Conservation (phyloP, 2,888 invertebrate genomes). For the Euclidia mi region DNA sequence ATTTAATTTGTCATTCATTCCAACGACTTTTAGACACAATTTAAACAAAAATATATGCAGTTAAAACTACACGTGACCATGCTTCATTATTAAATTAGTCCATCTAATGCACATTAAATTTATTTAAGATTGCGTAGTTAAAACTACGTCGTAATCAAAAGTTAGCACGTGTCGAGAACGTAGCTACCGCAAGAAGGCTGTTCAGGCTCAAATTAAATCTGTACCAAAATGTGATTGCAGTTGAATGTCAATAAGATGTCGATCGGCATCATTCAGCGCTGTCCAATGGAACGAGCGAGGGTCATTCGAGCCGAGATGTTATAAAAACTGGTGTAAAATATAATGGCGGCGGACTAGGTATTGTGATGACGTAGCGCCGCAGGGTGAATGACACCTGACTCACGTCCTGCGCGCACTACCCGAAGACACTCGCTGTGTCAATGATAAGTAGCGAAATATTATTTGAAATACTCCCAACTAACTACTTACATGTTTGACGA, state of each 20-base stretch:
- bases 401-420: conserved; percentile 73
- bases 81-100: too few relatives aligned
- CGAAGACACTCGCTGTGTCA: conserved; percentile 71
- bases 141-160: too few relatives aligned
- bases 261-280: conserved; percentile 37
- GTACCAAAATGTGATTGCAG: conserved; percentile 19
- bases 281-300: conserved; percentile 43
- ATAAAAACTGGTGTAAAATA: conserved; percentile 65
- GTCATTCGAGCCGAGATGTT: conserved; percentile 46
- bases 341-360: conserved; percentile 74
- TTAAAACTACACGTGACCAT: too few relatives aligned
- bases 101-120: too few relatives aligned
- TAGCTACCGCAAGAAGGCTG: too few relatives aligned
- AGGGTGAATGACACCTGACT: conserved; percentile 87
- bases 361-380: conserved; percentile 71
- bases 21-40: too few relatives aligned
- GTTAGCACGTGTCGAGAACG: too few relatives aligned
- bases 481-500: background rate
- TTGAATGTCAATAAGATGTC: conserved; percentile 42
- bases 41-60: too few relatives aligned
- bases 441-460: conserved; percentile 66
- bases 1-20: too few relatives aligned
- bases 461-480: conserved; percentile 41
- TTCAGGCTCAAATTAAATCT: background rate
- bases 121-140: too few relatives aligned